These are phyloP conservation scores for Gyrodactylus salaris DNA, from an alignment of 1,140 invertebrate species.

Conservation along the genomic window DNA sequence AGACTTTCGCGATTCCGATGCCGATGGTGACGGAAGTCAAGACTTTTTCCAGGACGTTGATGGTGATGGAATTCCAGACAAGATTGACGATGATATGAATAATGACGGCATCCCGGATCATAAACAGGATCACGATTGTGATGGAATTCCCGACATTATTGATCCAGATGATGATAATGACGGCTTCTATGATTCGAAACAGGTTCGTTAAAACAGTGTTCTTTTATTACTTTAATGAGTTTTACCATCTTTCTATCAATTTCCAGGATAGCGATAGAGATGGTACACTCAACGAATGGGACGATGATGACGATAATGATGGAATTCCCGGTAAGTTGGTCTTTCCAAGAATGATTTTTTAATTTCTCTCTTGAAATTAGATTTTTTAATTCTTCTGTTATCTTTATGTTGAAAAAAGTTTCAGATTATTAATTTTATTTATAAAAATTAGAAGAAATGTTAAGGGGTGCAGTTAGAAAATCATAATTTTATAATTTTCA, in stretches of 20 bases:
- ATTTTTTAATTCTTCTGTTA: too few relatives aligned
- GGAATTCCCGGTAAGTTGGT: conserved; percentile 7
- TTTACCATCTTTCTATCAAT: too few relatives aligned
- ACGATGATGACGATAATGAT: conserved; percentile 8
- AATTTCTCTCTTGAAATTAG: too few relatives aligned
- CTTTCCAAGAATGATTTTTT: too few relatives aligned
- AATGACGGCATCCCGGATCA: conserved; percentile 7
- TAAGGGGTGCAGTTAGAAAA: too few relatives aligned
- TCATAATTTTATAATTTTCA: too few relatives aligned
- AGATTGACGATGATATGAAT: conserved; percentile 8
- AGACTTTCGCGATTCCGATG: not conserved
- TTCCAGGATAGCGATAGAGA: conserved; percentile 6
- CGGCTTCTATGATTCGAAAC: conserved; percentile 4
- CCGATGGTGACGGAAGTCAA: conserved; percentile 3
- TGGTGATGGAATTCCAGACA: conserved; percentile 6
- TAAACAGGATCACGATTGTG: conserved; percentile 9
- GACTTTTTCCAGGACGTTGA: conserved; percentile 5
- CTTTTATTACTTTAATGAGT: too few relatives aligned
- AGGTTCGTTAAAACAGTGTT: not conserved
- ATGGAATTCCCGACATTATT: conserved; percentile 12
- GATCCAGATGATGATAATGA: conserved; percentile 8
- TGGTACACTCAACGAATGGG: conserved; percentile 7
- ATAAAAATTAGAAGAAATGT: too few relatives aligned
- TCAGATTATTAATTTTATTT: too few relatives aligned
- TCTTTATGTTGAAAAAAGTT: too few relatives aligned